Evolutionary conservation across 1,140 invertebrate genomes (phyloP).

Genomic region (Copidosoma floridanum): DNA sequence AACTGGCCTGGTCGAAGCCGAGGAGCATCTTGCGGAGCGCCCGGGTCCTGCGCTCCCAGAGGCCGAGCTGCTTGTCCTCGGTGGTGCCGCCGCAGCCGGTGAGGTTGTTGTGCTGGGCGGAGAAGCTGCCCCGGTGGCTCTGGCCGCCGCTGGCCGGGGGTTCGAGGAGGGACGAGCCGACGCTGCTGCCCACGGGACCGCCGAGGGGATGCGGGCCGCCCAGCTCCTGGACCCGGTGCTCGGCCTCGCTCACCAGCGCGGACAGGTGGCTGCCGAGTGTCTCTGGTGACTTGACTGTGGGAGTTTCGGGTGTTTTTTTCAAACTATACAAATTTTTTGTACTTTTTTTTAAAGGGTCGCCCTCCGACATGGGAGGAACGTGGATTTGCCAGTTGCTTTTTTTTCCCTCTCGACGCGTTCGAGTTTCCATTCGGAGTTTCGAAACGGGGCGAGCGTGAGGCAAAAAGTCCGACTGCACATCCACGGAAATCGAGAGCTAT

Average conservation of each 20-base stretch:
- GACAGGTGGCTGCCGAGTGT: slow-evolving; percentile 71
- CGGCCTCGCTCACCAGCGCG: slow-evolving; percentile 76
- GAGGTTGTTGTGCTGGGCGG: slow-evolving; percentile 61
- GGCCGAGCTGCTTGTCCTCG: slow-evolving; percentile 80
- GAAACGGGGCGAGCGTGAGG: no score
- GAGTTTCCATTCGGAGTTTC: no score
- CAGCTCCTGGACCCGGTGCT: slow-evolving; percentile 71
- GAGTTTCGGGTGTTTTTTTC: no score
- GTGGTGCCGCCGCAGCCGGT: slow-evolving; percentile 66
- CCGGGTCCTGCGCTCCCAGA: slow-evolving; percentile 83
- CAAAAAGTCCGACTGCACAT: no score
- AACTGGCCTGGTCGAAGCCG: slow-evolving; percentile 68
- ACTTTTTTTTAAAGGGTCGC: no score
- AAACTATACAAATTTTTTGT: slow-evolving; percentile 1
- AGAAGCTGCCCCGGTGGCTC: slow-evolving; percentile 55
- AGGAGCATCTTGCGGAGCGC: slow-evolving; percentile 73
- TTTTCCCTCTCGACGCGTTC: no score
- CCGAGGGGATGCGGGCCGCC: slow-evolving; percentile 55
- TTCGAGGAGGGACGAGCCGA: slow-evolving; percentile 34
- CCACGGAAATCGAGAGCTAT: no score
- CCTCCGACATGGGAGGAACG: no score
- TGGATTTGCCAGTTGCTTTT: no score
- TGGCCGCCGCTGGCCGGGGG: slow-evolving; percentile 47
- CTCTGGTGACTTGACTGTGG: slow-evolving; percentile 67
- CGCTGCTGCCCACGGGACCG: slow-evolving; percentile 39